Percentiles rank a stretch among this genome's conserved stretches.
phyloP scores from a whole-genome alignment of 2,888 invertebrate species.

The Catocala fraxini region DNA sequence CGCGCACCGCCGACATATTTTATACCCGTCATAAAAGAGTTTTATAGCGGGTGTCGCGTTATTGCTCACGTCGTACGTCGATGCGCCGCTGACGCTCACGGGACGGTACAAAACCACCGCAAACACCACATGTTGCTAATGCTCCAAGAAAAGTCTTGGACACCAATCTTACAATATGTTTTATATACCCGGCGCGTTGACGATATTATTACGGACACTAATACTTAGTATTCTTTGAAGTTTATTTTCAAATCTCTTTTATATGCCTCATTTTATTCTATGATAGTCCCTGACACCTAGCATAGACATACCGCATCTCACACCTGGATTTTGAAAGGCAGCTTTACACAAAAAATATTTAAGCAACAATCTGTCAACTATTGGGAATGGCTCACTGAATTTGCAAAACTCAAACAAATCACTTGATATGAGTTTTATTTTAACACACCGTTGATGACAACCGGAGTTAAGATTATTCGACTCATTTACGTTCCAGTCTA shows the following conservation, averaged over 20 bases:
- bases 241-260: constrained; percentile 8
- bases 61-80: constrained; percentile 18
- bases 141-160: not conserved
- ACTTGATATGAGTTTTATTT: too few species aligned
- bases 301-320: too few species aligned
- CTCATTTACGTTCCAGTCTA: too few species aligned
- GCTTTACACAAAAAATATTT: too few species aligned
- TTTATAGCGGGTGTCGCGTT: constrained; percentile 25
- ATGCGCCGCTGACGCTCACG: not conserved
- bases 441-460: too few species aligned
- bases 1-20: constrained; percentile 19
- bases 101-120: not conserved
- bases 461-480: too few species aligned
- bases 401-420: too few species aligned
- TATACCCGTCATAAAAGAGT: constrained; percentile 32
- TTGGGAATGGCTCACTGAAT: too few species aligned
- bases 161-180: constrained; percentile 9
- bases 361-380: too few species aligned
- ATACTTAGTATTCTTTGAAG: constrained; percentile 11
- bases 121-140: constrained; percentile 8
- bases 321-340: too few species aligned
- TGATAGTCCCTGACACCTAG: too few species aligned
- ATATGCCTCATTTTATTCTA: too few species aligned
- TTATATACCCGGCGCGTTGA: constrained; percentile 4
- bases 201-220: constrained; percentile 5